Base-by-base conservation (phyloP, 2,113 vertebrate species). In the Rhinoderma darwinii region DNA sequence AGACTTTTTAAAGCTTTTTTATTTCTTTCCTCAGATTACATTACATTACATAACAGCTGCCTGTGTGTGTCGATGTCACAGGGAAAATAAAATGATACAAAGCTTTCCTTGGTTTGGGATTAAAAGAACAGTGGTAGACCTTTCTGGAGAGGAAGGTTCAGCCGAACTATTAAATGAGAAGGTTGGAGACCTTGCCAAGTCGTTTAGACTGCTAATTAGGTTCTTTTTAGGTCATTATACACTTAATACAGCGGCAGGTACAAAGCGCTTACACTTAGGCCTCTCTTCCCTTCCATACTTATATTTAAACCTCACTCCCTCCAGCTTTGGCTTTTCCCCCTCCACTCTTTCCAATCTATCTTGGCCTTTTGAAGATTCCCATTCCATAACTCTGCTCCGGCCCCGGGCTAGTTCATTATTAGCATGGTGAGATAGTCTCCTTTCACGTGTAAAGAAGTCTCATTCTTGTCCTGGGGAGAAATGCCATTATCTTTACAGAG, bases 401-500 rank as follows among this genome's bases (percentile, higher is more conserved):
- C 85, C 50, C 77, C n/a, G 43, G 77, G 85, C 59, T 86, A 86
- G 84, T 61, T 70, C 35, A 51, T 86, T 86, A 70, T 54, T 54
- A 86, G 25, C 63, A 47, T 72, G 83, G 75, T 68, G 32, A 86
- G 56, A 86, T 79, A 32, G 73, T 30, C 32, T 20, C 47, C 47
- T 51, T 68, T 79, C 84, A 51, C n/a, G 75, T 66, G 51, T 41
- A 78, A 85, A 76, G 70, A 66, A 61, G 56, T 43, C 59, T 86
- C 41, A 66, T 80, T 79, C 39, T 41, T 78, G 41, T 86, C 75
- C 59, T 70, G 59, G 74, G 84, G 84, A 70, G 43, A 51, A 79
- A 86, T 79, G 74, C 75, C 50, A 86, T 81, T 81, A 86, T 81
- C 77, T 81, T 54, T 86, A 27, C 43, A 43, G 32, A 68, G 35